These are phyloP conservation scores for Austrofundulus limnaeus DNA, from an alignment of 2,113 vertebrate genomes.

Conservation along the genomic window DNA sequence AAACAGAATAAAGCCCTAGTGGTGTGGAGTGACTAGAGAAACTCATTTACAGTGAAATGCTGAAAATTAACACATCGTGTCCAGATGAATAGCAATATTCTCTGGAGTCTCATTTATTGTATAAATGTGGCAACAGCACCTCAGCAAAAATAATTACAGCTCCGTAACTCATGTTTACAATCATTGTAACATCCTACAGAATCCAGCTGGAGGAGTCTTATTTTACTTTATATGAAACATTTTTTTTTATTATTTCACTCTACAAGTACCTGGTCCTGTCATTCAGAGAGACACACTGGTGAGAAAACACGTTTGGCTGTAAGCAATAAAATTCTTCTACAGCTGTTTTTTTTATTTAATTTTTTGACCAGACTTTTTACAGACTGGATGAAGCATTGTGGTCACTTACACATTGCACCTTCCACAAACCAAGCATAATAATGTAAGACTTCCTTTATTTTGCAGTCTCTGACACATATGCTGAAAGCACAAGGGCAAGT, in stretches of 20 bases:
- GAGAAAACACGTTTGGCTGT: not conserved
- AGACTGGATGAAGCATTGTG: not conserved
- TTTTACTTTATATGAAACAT: not conserved
- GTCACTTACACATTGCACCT: not conserved
- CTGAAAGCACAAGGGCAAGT: not conserved
- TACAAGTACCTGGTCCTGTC: not conserved
- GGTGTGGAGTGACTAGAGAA: not conserved
- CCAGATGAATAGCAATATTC: not conserved
- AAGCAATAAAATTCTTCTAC: not conserved
- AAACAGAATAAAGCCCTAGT: not conserved
- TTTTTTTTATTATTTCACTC: not conserved
- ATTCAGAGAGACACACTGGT: not conserved
- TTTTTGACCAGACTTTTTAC: not conserved
- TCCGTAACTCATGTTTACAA: not conserved
- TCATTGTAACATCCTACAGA: not conserved
- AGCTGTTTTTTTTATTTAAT: not conserved
- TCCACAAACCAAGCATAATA: not conserved
- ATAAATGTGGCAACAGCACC: not conserved
- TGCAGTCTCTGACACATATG: not conserved
- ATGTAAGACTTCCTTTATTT: not conserved
- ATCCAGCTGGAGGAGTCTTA: not conserved
- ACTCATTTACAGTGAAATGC: not conserved
- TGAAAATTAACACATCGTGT: not conserved
- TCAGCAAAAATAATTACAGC: not conserved
- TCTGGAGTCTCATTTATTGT: not conserved